Percentiles rank a stretch among this genome's conserved stretches.
Evolutionary conservation across 2,113 vertebrate genomes (phyloP).

Genomic region (Atherinomorus stipes): DNA sequence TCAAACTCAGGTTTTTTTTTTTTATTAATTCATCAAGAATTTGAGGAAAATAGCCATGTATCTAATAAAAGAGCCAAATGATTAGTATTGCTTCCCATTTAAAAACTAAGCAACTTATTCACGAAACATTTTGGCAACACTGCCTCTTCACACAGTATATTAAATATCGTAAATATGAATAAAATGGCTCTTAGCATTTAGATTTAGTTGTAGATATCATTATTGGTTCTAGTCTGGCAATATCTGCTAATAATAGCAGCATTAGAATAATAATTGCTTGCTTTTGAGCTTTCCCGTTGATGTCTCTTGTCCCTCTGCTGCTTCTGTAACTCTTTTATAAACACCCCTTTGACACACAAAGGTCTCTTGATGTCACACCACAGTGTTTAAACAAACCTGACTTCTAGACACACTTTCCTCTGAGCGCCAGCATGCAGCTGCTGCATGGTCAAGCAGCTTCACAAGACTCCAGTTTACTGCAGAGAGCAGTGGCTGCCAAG

Average conservation of each 20-base stretch:
- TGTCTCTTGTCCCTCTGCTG: not conserved
- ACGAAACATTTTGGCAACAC: too few species aligned
- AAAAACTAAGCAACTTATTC: too few species aligned
- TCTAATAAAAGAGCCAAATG: too few species aligned
- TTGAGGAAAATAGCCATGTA: too few species aligned
- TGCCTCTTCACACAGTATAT: too few species aligned
- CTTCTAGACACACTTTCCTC: conserved; percentile 36
- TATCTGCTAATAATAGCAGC: too few species aligned
- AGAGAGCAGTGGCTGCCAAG: conserved; percentile 37
- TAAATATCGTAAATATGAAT: too few species aligned
- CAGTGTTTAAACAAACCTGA: conserved; percentile 48
- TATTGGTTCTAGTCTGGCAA: too few species aligned
- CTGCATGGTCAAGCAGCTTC: conserved; percentile 44
- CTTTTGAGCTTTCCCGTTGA: not conserved
- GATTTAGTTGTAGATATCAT: not conserved
- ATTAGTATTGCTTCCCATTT: too few species aligned
- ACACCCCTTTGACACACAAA: conserved; percentile 29
- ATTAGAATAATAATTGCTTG: not conserved
- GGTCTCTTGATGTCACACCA: not conserved
- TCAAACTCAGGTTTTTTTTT: not conserved
- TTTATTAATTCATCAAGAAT: too few species aligned
- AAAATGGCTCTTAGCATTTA: not conserved
- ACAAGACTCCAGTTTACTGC: conserved; percentile 48
- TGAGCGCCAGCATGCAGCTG: conserved; percentile 55
- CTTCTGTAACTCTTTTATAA: not conserved